Evolutionary conservation across 2,113 vertebrate species (phyloP).

Genomic region (Rhabdomys dilectus): DNA sequence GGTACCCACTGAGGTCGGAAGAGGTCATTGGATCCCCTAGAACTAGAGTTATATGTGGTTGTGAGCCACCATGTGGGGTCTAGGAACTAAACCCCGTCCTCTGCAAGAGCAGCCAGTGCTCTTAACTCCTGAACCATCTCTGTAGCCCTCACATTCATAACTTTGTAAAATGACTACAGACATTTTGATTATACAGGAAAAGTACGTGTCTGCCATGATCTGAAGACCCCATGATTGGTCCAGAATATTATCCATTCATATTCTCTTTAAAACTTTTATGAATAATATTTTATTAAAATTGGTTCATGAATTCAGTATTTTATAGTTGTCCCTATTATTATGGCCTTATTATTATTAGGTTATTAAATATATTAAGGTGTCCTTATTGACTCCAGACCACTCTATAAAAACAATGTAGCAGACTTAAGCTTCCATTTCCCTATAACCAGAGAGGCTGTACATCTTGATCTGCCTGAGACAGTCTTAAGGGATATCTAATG

Average conservation of each 20-base stretch:
- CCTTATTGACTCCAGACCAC: neutral
- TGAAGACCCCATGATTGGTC: neutral
- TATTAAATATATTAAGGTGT: constrained; percentile 33
- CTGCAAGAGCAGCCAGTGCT: neutral
- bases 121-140: neutral
- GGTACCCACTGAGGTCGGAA: neutral
- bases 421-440: neutral
- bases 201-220: neutral
- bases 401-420: neutral
- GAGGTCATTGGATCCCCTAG: neutral
- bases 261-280: neutral
- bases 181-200: constrained; percentile 45
- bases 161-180: neutral
- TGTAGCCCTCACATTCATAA: neutral
- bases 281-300: neutral
- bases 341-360: neutral
- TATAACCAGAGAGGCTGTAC: neutral
- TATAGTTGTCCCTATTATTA: constrained; percentile 6
- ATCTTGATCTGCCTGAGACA: neutral
- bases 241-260: neutral
- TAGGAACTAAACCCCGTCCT: neutral
- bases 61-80: neutral
- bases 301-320: neutral
- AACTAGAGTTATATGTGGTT: neutral
- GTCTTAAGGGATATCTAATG: neutral